These are phyloP conservation scores for Caenorhabditis sinica DNA, from an alignment of 2,888 invertebrate genomes.

Conservation along the genomic window DNA sequence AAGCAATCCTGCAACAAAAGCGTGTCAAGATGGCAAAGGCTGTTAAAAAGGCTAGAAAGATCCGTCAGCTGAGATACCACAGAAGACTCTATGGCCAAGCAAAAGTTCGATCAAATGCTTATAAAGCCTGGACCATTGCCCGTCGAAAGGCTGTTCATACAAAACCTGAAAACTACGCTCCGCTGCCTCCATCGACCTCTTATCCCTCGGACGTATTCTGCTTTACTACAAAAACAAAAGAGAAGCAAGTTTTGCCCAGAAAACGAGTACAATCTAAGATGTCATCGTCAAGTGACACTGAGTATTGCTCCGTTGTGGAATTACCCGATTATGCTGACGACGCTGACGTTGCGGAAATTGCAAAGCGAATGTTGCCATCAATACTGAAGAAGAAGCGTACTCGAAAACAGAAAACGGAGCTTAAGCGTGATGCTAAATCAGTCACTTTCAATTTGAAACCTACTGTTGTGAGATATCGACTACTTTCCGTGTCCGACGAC, in stretches of 20 bases:
- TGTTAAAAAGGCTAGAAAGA: constrained; percentile 18
- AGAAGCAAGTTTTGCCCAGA: neutral
- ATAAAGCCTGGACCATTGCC: constrained; percentile 25
- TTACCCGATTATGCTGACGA: neutral
- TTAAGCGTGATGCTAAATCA: neutral
- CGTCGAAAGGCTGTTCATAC: neutral
- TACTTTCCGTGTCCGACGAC: too few relatives aligned
- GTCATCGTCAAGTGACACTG: constrained; percentile 17
- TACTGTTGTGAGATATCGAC: too few relatives aligned
- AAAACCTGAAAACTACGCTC: neutral
- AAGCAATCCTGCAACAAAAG: neutral
- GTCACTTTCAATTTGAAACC: neutral
- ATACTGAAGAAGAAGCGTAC: neutral
- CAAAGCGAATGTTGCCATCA: neutral
- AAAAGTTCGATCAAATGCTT: neutral
- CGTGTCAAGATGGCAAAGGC: neutral
- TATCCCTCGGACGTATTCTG: neutral
- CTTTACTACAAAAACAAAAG: neutral
- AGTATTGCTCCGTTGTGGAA: constrained; percentile 6
- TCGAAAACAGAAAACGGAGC: too few relatives aligned
- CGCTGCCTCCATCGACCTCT: neutral
- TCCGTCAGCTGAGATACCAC: constrained; percentile 38
- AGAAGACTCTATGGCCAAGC: constrained; percentile 2
- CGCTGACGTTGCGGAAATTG: neutral
- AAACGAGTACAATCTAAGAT: neutral